A percentile compares a stretch with the other conserved stretches of the same genome.
phyloP scores from a whole-genome alignment of 2,797 vertebrate genomes.

The Tenualosa ilisha region DNA sequence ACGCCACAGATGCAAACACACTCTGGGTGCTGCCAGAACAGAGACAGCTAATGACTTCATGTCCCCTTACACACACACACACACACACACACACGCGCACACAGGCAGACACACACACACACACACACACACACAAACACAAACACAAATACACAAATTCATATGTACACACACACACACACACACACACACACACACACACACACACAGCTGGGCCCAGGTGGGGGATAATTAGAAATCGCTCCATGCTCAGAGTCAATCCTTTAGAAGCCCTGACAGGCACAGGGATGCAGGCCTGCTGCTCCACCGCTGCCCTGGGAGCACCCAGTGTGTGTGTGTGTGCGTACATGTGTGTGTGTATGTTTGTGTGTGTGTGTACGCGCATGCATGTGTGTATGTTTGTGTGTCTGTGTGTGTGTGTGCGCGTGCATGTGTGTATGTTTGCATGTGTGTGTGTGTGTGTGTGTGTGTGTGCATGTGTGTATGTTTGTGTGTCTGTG shows the following conservation, averaged over 20 bases:
- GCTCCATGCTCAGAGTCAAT: slow-evolving; percentile 61
- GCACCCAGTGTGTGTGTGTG: too few relatives aligned
- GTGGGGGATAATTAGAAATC: slow-evolving; percentile 77
- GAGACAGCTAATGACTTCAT: slow-evolving; percentile 99
- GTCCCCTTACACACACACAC: slow-evolving; percentile 63
- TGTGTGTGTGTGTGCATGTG: not conserved
- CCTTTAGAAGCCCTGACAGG: slow-evolving; percentile 63
- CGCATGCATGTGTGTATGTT: too few relatives aligned
- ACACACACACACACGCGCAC: too few relatives aligned
- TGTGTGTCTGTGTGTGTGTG: too few relatives aligned
- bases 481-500: slow-evolving; percentile 13
- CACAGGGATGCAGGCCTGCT: slow-evolving; percentile 45
- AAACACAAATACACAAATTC: not conserved
- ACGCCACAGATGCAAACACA: slow-evolving; percentile 93
- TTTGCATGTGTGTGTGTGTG: too few relatives aligned
- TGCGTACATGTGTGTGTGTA: too few relatives aligned
- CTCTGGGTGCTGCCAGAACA: slow-evolving; percentile 92
- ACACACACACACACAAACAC: not conserved
- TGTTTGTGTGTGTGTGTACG: too few relatives aligned
- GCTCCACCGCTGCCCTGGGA: not conserved
- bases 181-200: not conserved
- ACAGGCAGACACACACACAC: slow-evolving; percentile 71
- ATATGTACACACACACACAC: not conserved
- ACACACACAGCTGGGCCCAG: slow-evolving; percentile 91
- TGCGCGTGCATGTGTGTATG: not conserved